A percentile compares a stretch with the other conserved stretches of the same genome.
Conservation (phyloP, 1,140 invertebrate genomes). For the Carposina sasakii region DNA sequence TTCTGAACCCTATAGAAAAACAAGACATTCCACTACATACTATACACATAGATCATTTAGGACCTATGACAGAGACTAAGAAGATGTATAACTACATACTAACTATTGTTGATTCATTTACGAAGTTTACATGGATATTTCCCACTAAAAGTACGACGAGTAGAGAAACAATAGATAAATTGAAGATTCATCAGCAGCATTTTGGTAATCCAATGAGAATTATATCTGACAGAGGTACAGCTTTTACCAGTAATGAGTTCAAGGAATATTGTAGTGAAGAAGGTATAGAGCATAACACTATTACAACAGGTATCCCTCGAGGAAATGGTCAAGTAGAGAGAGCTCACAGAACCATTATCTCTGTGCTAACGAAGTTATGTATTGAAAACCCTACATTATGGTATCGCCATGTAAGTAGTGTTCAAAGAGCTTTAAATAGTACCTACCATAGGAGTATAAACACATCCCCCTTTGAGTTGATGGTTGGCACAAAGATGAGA, state of each 20-base stretch:
- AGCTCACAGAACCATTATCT: slow-evolving; percentile 5
- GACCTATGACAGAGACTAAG: background rate
- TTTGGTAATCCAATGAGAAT: slow-evolving; percentile 6
- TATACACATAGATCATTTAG: background rate
- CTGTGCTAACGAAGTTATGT: background rate
- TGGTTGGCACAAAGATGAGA: slow-evolving; percentile 1
- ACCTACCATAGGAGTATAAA: slow-evolving; percentile 3
- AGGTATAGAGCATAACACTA: slow-evolving; percentile 5
- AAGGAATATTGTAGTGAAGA: background rate
- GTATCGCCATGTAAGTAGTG: slow-evolving; percentile 1
- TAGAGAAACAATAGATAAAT: background rate
- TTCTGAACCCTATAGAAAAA: slow-evolving; percentile 2
- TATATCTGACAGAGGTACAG: slow-evolving; percentile 4
- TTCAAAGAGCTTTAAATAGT: slow-evolving; percentile 11
- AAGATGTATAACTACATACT: background rate
- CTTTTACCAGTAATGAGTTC: slow-evolving; percentile 6
- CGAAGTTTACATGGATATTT: background rate
- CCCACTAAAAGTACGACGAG: background rate
- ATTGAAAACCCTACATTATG: background rate
- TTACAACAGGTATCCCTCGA: slow-evolving; percentile 7
- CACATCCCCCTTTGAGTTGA: background rate
- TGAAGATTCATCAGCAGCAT: background rate
- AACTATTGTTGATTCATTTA: background rate
- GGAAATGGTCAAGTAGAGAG: slow-evolving; percentile 12
- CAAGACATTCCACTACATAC: background rate